These are phyloP conservation scores for Dryococelus australis DNA, from an alignment of 2,888 invertebrate species.

Conservation along the genomic window DNA sequence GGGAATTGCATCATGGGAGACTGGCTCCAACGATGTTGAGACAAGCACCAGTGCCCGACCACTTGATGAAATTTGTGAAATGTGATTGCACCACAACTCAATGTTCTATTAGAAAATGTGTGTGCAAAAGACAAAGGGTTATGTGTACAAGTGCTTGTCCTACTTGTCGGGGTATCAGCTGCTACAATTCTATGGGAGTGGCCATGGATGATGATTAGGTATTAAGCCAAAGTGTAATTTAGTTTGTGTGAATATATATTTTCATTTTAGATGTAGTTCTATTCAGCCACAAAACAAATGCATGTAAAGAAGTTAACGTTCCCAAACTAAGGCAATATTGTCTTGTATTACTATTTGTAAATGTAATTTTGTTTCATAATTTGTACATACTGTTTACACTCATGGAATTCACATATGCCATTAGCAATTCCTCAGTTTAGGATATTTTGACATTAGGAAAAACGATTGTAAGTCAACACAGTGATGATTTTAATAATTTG, in stretches of 20 bases:
- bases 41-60: slow-evolving; percentile 3
- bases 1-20: slow-evolving; percentile 17
- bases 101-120: not conserved
- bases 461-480: no score
- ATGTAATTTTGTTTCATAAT: not conserved
- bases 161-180: not conserved
- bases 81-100: slow-evolving; percentile 24
- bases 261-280: not conserved
- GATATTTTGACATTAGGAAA: no score
- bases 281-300: not conserved
- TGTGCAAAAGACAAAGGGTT: not conserved
- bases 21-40: slow-evolving; percentile 24
- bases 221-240: no score
- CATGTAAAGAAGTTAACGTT: not conserved
- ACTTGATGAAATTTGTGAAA: slow-evolving; percentile 20
- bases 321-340: not conserved
- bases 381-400: not conserved
- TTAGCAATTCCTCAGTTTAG: no score
- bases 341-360: not conserved
- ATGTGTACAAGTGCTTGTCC: slow-evolving; percentile 23
- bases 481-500: no score
- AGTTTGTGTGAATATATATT: no score
- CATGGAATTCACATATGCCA: not conserved
- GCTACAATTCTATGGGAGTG: slow-evolving; percentile 12
- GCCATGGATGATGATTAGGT: not conserved